A percentile compares a stretch with the other conserved stretches of the same genome.
phyloP scores from a whole-genome alignment of 2,888 invertebrate genomes.

The Watsonalla cultraria region DNA sequence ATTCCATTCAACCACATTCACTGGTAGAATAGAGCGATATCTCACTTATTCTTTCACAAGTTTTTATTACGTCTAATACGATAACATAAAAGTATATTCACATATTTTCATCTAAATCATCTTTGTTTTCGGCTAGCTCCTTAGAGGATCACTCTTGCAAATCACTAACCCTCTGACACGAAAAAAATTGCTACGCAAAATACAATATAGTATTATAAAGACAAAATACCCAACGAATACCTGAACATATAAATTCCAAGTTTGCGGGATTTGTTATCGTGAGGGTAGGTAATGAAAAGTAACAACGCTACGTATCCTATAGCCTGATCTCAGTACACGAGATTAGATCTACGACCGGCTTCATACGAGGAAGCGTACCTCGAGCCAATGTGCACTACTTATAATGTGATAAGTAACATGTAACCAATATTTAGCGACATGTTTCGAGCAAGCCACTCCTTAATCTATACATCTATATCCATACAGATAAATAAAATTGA shows the following conservation, averaged over 20 bases:
- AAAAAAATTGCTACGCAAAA: neutral
- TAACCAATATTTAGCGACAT: neutral
- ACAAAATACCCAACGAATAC: constrained; percentile 32
- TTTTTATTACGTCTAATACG: no score
- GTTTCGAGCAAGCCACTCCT: no score
- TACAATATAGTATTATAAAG: neutral
- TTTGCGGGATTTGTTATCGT: constrained; percentile 26
- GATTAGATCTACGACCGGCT: constrained; percentile 16
- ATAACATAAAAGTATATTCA: no score
- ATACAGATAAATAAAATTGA: no score
- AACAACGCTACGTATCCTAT: constrained; percentile 23
- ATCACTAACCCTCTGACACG: neutral
- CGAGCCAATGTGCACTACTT: neutral
- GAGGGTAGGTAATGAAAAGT: constrained; percentile 44
- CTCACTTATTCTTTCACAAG: no score
- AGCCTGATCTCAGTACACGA: constrained; percentile 7
- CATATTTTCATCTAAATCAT: no score
- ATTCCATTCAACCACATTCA: no score
- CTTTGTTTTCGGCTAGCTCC: no score
- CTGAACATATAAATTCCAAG: constrained; percentile 36
- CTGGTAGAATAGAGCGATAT: no score
- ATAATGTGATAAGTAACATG: neutral
- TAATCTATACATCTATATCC: no score
- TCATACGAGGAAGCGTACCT: constrained; percentile 5
- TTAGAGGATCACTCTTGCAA: neutral